Evolutionary conservation across 2,797 vertebrate genomes (phyloP), one percentile per base, ranked within the genome.

Genomic region (Coranthus polyacanthus): DNA sequence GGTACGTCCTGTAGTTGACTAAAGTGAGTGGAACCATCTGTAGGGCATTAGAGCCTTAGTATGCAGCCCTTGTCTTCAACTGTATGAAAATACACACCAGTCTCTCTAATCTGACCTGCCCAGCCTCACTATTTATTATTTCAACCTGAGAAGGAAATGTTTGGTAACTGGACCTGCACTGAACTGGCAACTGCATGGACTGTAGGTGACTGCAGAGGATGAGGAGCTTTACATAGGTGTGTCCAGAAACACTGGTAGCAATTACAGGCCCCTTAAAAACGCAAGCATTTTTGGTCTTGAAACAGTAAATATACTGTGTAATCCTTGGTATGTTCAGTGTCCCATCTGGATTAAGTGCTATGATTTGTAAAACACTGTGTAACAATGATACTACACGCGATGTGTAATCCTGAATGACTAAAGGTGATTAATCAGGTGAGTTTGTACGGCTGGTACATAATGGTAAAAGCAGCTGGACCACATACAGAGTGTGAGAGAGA

Each of bases 11-110:
- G 79, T 60, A 78, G 79, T 46, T 73, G 45, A 73, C 61, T 65
- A 29, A 54, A 67, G 64, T 73, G 86, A 90, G 78, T 85, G 66
- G 77, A 88, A 83, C 83, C 91, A 91, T 87, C 84, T 92, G 90
- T 69, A 4, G 65, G 34, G 75, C 72, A 86, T 88, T 90, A 83
- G 60, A 64, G 61, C 61, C 58, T 75, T 36, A 84, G 86, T 71
- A 46, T 79, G 73, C 76, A 72, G 64, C 61, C 69, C 68, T 79
- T 70, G 78, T 82, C 81, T 59, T 77, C 78, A 65, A 64, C 77
- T 79, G 52, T 58, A 74, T 83, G 69, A 88, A 91, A 90, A 91
- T 75, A 91, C 83, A 90, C 81, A 89, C 58, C 12, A 34, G 55
- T 61, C 58, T 67, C 68, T 81, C 69, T 79, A 85, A 85, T 78